Evolutionary conservation across 1,140 invertebrate genomes (phyloP), one percentile per base, ranked within the genome.

Genomic region (Hycleus cichorii): DNA sequence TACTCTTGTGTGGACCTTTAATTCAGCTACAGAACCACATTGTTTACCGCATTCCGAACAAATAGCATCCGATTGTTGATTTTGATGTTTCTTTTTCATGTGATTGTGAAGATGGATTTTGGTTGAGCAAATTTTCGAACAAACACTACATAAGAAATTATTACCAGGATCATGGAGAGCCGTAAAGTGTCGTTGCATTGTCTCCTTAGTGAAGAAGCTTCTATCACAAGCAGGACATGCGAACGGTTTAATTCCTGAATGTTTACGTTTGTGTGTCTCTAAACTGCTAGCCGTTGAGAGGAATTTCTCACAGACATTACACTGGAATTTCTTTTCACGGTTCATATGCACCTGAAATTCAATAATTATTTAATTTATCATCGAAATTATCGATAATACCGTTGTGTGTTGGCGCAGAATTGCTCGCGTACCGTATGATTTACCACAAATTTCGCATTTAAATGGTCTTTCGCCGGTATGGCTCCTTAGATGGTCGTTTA

Each of bases 381-480:
- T 25, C n/a, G 26, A 45, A 39, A 47, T 9, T 44, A 18, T 2
- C 44, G 11, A 49, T 47, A 54, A 50, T 55, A 58, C 57, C 9
- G 49, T 40, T 11, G 27, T 39, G 43, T 62, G 60, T 47, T 59
- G 57, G 7, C 57, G 47, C 39, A 63, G 43, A 24, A 56, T 59
- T 8, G 53, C 58, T 40, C 52, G 56, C 2, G 53, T 59, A 4
- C 43, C 49, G 49, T 59, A 63, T 45, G 49, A 27, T 18, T 47
- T 5, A 18, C 72, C 75, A 64, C 77, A 79, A 52, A 77, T 72
- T 42, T 76, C 73, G 65, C 77, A 79, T 57, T 71, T 72, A 49
- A 76, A 77, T 42, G 75, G 76, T 44, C 74, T 64, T 27, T 71
- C 74, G 10, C 75, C 65, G 3, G 75, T 77, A 51, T 79, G 77